Base-by-base conservation (phyloP, 1,140 invertebrate species). In the Platyscapa corneri region DNA sequence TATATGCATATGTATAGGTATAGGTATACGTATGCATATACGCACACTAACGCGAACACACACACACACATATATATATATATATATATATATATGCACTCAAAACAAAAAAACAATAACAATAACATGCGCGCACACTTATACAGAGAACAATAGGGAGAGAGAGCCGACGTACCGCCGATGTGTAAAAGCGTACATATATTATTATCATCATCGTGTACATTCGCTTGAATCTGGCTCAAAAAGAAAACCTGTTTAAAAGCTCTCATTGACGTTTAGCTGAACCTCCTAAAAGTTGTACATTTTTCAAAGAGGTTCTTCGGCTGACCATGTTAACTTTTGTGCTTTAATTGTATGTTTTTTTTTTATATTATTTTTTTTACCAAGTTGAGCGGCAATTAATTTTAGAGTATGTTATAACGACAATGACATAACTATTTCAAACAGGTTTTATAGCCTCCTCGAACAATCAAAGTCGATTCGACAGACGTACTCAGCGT, bases 401-500 rank as follows among this genome's bases (percentile, higher is more conserved):
- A 53, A 53, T 70, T 78, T 67, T 75, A 75, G 60, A 77, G 82
- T 76, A 49, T 65, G 74, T 77, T 64, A 30, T 77, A 42, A 65
- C 60, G 39, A 39, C 82, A 37, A 67, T 83, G 82, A 83, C 27
- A 37, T 77, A 34, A 60, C 34, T 77, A 83, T 76, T 83, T 65
- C 20, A 83, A 77, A 77, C 82, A 49, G 82, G 82, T 78, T 83
- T 83, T 76, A 53, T 49, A 30, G 82, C 60, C 49, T 60, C 34
- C 60, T 56, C 46, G 27, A 83, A 49, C 60, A 65, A 64, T 75
- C 56, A 77, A 77, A 83, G 75, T 84, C 64, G 42, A 78, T 78
- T 84, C 75, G 83, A 84, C 76, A 34, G 32, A 78, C 42, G 77
- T 74, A 85, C 83, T 85, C 77, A 75, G 83, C 83, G 83, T 85